Base-by-base conservation (phyloP, 2,113 vertebrate genomes). In the Tor tambroides region DNA sequence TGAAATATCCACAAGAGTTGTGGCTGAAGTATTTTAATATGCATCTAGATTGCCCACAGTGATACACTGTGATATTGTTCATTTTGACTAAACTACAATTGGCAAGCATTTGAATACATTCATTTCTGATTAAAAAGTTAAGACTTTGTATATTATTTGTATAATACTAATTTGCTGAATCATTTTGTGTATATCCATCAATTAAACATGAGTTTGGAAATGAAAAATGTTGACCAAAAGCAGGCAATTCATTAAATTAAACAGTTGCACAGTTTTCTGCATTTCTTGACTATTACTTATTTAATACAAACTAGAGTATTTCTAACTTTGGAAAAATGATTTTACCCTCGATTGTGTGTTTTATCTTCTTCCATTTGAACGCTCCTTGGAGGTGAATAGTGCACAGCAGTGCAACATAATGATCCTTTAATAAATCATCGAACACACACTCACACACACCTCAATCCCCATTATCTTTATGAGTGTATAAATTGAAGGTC, bases 401-500 rank as follows among this genome's bases (percentile, higher is more conserved):
- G 80, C 65, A 46, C 84, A 79, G 86, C 78, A 71, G 75, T 86
- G 91, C 86, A 80, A 83, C 87, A 90, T 86, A 90, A 91, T 69
- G 49, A 87, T 86, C 80, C 87, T 87, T 85, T 84, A 89, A 91
- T 87, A 84, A 89, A 88, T 89, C 59, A 84, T 71, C 74, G 38
- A 83, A 77, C 78, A 59, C 72, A 82, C 41, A 72, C 81, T 35
- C 85, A 77, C 79, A 67, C 72, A 80, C 69, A 76, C 83, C 69
- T 84, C 87, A 84, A 86, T 89, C 80, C 77, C 85, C 85, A 91
- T 89, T 89, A 89, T 87, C 72, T 91, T 89, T 84, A 88, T 84
- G 87, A 87, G 85, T 76, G 38, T 76, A 81, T 59, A 82, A 86
- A 77, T 84, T 88, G 75, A 86, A 89, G 90, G 89, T 90, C 85